phyloP scores from a whole-genome alignment of 1,140 invertebrate genomes.

The Schmidtea mediterranea region DNA sequence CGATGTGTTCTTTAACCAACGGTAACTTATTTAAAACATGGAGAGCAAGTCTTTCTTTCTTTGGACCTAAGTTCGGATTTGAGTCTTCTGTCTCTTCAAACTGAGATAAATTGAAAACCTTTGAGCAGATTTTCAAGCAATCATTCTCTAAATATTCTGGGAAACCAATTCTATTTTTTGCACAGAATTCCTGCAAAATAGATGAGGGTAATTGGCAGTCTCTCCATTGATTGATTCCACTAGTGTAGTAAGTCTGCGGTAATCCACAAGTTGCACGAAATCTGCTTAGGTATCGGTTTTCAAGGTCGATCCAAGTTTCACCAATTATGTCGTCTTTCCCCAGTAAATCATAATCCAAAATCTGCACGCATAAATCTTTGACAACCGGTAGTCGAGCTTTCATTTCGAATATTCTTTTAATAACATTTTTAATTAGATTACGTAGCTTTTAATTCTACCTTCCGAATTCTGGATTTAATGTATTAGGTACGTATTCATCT shows the following conservation, averaged over 20 bases:
- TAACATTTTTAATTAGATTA: no score
- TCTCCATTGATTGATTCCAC: conserved; percentile 26
- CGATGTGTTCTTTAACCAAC: conserved; percentile 29
- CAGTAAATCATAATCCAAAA: conserved; percentile 29
- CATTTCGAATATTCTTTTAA: conserved; percentile 23
- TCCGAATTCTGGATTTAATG: conserved; percentile 29
- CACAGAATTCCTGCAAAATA: conserved; percentile 24
- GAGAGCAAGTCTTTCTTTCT: conserved; percentile 26
- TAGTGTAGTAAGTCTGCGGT: conserved; percentile 20
- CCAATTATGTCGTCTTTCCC: conserved; percentile 28
- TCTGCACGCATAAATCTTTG: conserved; percentile 23
- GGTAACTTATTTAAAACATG: conserved; percentile 25
- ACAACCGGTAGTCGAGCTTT: conserved; percentile 23
- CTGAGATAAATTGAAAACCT: conserved; percentile 1
- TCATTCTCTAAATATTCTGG: conserved; percentile 17
- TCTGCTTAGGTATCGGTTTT: conserved; percentile 28
- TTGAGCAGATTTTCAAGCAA: conserved; percentile 3
- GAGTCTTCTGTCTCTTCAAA: neutral
- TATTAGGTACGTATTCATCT: conserved; percentile 27
- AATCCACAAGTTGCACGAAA: conserved; percentile 27
- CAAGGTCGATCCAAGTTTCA: conserved; percentile 29
- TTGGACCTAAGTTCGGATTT: conserved; percentile 13
- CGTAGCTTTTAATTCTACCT: no score
- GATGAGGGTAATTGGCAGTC: conserved; percentile 22
- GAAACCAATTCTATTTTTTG: conserved; percentile 13